phyloP scores from a whole-genome alignment of 2,797 vertebrate genomes.

The Tarsius wallacei region DNA sequence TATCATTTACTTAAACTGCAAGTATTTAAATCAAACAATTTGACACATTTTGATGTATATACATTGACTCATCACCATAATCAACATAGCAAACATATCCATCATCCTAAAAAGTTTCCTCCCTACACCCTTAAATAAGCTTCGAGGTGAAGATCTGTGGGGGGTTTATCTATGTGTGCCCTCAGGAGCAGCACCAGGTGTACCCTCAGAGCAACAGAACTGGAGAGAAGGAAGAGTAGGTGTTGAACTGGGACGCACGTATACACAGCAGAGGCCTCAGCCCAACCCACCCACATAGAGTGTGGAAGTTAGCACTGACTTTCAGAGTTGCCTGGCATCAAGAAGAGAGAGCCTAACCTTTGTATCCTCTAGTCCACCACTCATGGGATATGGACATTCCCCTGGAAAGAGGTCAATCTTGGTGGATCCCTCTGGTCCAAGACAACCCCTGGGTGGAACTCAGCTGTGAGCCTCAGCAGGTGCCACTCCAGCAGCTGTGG shows the following conservation, averaged over 20 bases:
- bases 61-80: neutral
- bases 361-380: neutral
- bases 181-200: neutral
- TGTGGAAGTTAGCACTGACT: too few species aligned
- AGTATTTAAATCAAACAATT: neutral
- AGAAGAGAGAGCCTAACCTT: neutral
- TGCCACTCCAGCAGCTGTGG: neutral
- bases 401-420: neutral
- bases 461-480: neutral
- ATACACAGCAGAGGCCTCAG: neutral
- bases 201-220: neutral
- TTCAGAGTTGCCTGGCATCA: neutral
- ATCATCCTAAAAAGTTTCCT: too few species aligned
- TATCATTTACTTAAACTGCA: neutral
- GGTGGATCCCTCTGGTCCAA: neutral
- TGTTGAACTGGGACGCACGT: neutral
- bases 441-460: neutral
- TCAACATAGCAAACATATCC: neutral
- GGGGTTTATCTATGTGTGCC: neutral
- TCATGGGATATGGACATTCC: neutral
- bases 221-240: neutral
- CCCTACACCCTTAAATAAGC: neutral
- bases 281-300: rapidly evolving
- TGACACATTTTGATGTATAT: neutral
- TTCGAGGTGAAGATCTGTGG: neutral